Conservation (phyloP, 2,888 invertebrate genomes). For the Mythimna pallens region DNA sequence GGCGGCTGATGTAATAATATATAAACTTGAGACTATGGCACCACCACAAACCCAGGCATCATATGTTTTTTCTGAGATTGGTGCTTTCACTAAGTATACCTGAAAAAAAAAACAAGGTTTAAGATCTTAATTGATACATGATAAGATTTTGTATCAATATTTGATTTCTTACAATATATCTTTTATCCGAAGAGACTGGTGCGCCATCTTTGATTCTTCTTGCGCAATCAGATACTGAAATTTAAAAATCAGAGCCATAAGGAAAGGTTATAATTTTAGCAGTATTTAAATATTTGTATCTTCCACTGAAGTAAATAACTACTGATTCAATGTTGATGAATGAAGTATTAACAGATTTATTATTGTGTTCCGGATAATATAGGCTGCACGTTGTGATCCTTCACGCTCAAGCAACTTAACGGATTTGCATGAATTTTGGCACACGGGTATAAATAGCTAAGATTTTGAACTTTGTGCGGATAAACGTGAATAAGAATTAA, state of each 20-base stretch:
- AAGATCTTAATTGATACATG: neutral
- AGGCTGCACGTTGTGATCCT: neutral
- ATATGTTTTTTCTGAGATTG: slow-evolving; percentile 14
- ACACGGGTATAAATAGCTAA: too few relatives aligned
- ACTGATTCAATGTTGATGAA: too few relatives aligned
- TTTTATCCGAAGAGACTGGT: slow-evolving; percentile 41
- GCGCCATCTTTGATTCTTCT: slow-evolving; percentile 57
- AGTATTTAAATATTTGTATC: too few relatives aligned
- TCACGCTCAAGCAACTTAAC: too few relatives aligned
- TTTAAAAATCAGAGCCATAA: too few relatives aligned
- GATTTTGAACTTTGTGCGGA: too few relatives aligned
- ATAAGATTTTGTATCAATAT: neutral
- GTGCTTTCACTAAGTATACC: slow-evolving; percentile 41
- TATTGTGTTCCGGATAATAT: too few relatives aligned
- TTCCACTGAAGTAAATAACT: neutral
- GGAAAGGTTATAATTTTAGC: too few relatives aligned
- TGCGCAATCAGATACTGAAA: slow-evolving; percentile 30
- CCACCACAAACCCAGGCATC: slow-evolving; percentile 38
- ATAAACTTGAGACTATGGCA: slow-evolving; percentile 34
- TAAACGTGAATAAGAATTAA: too few relatives aligned
- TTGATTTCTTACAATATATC: slow-evolving; percentile 16
- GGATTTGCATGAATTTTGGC: too few relatives aligned
- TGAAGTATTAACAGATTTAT: too few relatives aligned
- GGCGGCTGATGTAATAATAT: slow-evolving; percentile 33
- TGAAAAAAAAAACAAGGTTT: neutral